Evolutionary conservation across 1,140 invertebrate species (phyloP).

Genomic region (Hermetia illucens): DNA sequence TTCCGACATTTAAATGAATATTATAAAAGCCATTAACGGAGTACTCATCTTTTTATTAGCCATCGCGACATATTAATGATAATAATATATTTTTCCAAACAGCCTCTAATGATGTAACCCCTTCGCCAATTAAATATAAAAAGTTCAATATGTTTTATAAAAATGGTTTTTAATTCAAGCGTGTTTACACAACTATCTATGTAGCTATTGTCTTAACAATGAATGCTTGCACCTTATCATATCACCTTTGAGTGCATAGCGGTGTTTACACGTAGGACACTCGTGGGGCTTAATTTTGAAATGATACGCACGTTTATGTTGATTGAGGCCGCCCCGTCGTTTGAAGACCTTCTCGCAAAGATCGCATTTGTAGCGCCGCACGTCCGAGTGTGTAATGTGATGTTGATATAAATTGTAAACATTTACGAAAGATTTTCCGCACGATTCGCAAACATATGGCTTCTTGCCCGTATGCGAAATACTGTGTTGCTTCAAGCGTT

Average conservation of each 20-base stretch:
- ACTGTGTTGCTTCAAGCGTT: slow-evolving; percentile 13
- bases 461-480: not conserved
- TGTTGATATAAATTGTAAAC: slow-evolving; percentile 11
- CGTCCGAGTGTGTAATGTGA: slow-evolving; percentile 21
- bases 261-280: slow-evolving; percentile 22
- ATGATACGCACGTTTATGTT: slow-evolving; percentile 26
- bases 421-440: not conserved
- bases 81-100: not conserved
- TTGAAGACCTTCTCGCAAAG: slow-evolving; percentile 23
- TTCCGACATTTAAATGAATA: too few relatives aligned
- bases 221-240: slow-evolving; percentile 24
- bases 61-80: not conserved
- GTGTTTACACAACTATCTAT: not conserved
- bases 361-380: slow-evolving; percentile 19
- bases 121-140: not conserved
- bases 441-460: not conserved
- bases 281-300: slow-evolving; percentile 22
- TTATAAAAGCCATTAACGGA: too few relatives aligned
- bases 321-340: slow-evolving; percentile 20
- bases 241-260: slow-evolving; percentile 27
- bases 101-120: not conserved
- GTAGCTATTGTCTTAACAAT: not conserved
- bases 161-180: not conserved
- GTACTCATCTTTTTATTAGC: not conserved
- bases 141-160: not conserved